phyloP scores from a whole-genome alignment of 2,113 vertebrate species.

The Catharus fuscescens region DNA sequence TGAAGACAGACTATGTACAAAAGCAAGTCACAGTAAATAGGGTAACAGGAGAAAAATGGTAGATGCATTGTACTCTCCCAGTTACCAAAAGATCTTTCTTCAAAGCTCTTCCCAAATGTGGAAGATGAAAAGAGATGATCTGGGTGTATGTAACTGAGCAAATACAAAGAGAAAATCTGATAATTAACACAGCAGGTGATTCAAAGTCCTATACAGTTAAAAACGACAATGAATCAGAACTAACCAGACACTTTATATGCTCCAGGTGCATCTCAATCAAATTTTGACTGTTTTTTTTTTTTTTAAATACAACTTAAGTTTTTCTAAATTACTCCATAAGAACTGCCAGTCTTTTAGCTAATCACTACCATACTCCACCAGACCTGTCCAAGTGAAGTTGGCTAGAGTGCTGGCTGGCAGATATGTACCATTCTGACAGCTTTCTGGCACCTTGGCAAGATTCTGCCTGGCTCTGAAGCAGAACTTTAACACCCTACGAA shows the following conservation, averaged over 20 bases:
- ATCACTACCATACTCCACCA: conserved; percentile 55
- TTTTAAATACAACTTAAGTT: neutral
- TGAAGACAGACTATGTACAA: neutral
- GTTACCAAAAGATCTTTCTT: neutral
- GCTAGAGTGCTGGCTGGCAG: conserved; percentile 39
- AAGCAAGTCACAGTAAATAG: neutral
- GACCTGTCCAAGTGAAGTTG: conserved; percentile 46
- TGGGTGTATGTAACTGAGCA: neutral
- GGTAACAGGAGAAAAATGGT: neutral
- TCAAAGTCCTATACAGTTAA: neutral
- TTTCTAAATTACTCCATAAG: conserved; percentile 22
- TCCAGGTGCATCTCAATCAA: conserved; percentile 17
- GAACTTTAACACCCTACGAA: conserved; percentile 61
- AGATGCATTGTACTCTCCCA: neutral
- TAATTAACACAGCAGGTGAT: neutral
- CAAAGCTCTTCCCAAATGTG: neutral
- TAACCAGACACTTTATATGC: neutral
- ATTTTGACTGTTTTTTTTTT: neutral
- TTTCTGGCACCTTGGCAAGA: conserved; percentile 56
- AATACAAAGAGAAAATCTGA: neutral
- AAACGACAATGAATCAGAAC: neutral
- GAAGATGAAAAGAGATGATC: neutral
- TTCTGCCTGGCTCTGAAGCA: conserved; percentile 50
- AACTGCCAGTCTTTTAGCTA: conserved; percentile 57
- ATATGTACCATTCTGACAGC: conserved; percentile 31